These are phyloP conservation scores for Pseudotriccus pelzelni DNA, from an alignment of 2,797 vertebrate species.

Conservation along the genomic window DNA sequence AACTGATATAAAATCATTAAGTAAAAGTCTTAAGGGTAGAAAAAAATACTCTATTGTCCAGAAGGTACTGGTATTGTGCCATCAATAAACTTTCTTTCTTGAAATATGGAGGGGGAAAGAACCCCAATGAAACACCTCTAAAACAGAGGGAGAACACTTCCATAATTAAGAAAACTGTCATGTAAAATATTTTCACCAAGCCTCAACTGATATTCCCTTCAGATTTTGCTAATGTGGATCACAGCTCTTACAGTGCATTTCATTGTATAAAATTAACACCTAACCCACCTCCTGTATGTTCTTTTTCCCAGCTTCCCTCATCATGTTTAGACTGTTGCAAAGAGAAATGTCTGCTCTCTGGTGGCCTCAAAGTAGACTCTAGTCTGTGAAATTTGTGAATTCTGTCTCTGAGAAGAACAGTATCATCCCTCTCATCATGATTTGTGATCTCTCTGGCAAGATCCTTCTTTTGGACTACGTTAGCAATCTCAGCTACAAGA, in stretches of 20 bases:
- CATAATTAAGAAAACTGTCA: neutral
- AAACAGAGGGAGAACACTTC: neutral
- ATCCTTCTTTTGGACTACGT: slow-evolving; percentile 90
- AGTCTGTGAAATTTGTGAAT: slow-evolving; percentile 95
- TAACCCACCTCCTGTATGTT: slow-evolving; percentile 87
- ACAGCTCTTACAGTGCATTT: slow-evolving; percentile 11
- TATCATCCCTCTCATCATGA: slow-evolving; percentile 78
- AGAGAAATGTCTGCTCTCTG: slow-evolving; percentile 77
- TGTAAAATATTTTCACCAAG: neutral
- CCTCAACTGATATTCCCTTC: slow-evolving; percentile 73
- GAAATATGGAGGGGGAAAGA: neutral
- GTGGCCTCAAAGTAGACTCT: slow-evolving; percentile 84
- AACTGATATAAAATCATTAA: neutral
- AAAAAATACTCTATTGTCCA: neutral
- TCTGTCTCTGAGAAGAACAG: slow-evolving; percentile 90
- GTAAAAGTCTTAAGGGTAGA: neutral
- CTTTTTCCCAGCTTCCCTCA: slow-evolving; percentile 74
- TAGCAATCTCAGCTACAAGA: slow-evolving; percentile 89
- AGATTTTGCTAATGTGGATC: slow-evolving; percentile 76
- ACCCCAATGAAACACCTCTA: neutral
- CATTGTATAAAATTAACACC: slow-evolving; percentile 60
- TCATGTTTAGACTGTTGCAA: slow-evolving; percentile 69
- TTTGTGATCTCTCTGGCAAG: slow-evolving; percentile 78
- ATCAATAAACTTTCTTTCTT: neutral
- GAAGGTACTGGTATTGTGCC: neutral